Base-by-base conservation (phyloP, 2,113 vertebrate species). In the Calidris pugnax region DNA sequence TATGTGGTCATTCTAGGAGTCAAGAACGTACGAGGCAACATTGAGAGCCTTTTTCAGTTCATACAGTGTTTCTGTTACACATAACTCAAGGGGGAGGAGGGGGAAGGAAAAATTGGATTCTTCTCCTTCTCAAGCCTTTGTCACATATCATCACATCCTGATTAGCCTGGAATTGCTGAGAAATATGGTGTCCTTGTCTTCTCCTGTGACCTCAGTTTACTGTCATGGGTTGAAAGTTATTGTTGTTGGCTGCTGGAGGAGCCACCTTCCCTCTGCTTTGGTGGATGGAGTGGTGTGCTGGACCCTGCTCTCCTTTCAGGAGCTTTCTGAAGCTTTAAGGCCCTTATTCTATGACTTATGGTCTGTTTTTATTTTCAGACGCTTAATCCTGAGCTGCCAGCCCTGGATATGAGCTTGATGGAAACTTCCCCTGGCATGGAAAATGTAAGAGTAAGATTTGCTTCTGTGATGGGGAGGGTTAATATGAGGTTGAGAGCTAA, bases 351-450 rank as follows among this genome's bases (percentile, higher is more conserved):
- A 21, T 62, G 19, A 59, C 7, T 9, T 22, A 7, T 2, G 5
- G 11, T 66, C 57, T 93, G 73, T 6, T 88, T 92, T 85, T 84
- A 21, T 91, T 94, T 97, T 91, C 93, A 98, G 95, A 47, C 85
- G 8, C 59, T 96, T 77, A 97, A 78, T 92, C 89, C 89, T 11
- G 95, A 98, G 77, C 92, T 98, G 90, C 95, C 93, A 76, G 93
- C 83, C 60, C 88, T 97, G 86, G 94, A 97, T 76, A 83, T 66
- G 78, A 96, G 28, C 45, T 72, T 93, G 92, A 91, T 78, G 82
- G 92, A 95, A 94, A 74, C 57, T 73, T 95, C 94, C 16, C 26
- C 96, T 76, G 76, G 73, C 73, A 59, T 94, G 81, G 72, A 95
- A 89, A 92, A 95, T 88, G 97, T 98, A 95, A 96, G 96, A 93